Base-by-base conservation (phyloP, 2,797 vertebrate species). In the Xenentodon cancila region DNA sequence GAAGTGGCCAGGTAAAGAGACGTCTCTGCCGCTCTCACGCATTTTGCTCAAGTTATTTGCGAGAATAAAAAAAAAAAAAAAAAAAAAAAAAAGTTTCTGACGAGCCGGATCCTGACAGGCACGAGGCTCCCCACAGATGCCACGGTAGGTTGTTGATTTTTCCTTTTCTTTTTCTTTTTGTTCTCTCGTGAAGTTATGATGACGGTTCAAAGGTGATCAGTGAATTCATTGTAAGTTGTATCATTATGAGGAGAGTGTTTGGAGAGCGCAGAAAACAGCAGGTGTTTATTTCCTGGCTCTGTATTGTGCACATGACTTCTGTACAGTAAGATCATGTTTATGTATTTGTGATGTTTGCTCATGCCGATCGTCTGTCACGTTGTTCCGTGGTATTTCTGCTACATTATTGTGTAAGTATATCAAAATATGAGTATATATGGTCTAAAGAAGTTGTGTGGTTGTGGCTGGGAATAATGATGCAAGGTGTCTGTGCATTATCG, bases 1-100 rank as follows among this genome's bases (percentile, higher is more conserved):
- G 9, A 9, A 3, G 6, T 15, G 73, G 30, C 40, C 87, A 89
- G 89, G 88, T 90, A 88, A 88, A 88, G 69, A 12, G n/a, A 44
- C 60, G 13, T 58, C n/a, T 61, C 11, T 12, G 32, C 18, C 30
- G 9, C 58, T 44, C 20, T 19, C 9, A 25, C 1, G 30, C n/a
- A 12, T 47, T 58, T 72, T 50, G 30, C 75, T 42, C 30, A 42
- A 72, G 68, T 71, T 67, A 54, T 69, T 25, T 20, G 49, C 19
- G 34, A 13, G 25, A 25, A 25, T 3, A 25, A 25, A 25, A 25
- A 25, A 25, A 13, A 40, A 42, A 73, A 84, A 83, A 25, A 25
- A 25, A 13, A 40, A 25, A 25, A 25, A 13, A 40, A 42, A 73
- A 84, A 83, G 79, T 77, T 85, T 83, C 27, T 50, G 50, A 67